phyloP scores from a whole-genome alignment of 2,113 vertebrate species.

The Diglossa brunneiventris region DNA sequence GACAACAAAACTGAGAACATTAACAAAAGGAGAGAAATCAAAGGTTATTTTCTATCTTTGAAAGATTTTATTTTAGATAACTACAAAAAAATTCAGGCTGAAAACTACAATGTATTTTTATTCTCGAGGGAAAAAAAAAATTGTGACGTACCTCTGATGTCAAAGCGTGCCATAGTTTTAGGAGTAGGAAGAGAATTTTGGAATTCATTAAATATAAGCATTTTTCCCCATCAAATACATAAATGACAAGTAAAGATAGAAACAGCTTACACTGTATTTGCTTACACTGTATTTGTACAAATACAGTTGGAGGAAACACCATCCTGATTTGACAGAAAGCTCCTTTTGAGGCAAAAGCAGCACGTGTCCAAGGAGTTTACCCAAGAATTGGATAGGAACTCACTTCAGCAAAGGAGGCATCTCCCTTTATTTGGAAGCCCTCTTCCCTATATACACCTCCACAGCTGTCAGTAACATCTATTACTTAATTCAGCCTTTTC shows the following conservation, averaged over 20 bases:
- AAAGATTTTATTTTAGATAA: not conserved
- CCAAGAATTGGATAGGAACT: not conserved
- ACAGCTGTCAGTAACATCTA: not conserved
- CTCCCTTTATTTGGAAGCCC: not conserved
- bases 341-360: not conserved
- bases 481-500: not conserved
- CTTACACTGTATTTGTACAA: not conserved
- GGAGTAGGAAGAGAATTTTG: not conserved
- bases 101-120: not conserved
- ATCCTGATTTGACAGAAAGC: not conserved
- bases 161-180: not conserved
- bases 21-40: slow-evolving; percentile 9
- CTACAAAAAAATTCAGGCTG: not conserved
- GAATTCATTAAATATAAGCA: not conserved
- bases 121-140: not conserved
- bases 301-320: not conserved
- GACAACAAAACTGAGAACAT: not conserved
- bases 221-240: not conserved
- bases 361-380: not conserved
- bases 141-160: not conserved
- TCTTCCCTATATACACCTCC: not conserved
- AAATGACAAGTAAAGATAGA: not conserved
- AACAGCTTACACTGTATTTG: not conserved
- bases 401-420: not conserved
- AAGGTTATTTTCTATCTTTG: not conserved